Evolutionary conservation across 2,888 invertebrate genomes (phyloP), one percentile per base, ranked within the genome.

Genomic region (Lithophane leautieri): DNA sequence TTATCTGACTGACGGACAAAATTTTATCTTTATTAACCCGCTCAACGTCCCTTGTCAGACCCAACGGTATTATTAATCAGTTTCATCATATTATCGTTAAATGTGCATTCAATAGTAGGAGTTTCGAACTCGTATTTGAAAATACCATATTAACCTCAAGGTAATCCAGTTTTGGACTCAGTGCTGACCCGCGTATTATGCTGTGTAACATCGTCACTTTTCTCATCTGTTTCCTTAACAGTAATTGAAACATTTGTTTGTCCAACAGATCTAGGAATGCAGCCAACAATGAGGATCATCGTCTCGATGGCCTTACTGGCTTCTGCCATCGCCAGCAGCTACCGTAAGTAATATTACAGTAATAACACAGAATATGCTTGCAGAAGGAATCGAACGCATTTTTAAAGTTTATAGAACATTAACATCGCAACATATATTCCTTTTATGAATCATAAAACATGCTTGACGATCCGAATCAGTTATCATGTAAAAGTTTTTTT

Each of bases 261-360:
- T 81, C 62, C 79, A 82, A 8, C 91, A 94, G 93, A 73, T 58
- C 11, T 42, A n/a, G 93, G 70, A 79, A 96, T 96, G 96, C 94
- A 95, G 88, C 89, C 92, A 11, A 80, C 91, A 34, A 87, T 92
- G 73, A 93, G 91, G 82, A 87, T 95, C 76, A 82, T 92, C 73
- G 89, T 94, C 11, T 92, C 93, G 1, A 76, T 94, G 70, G 88
- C 93, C 50, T 84, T 96, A 61, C 88, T 96, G 66, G 90, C 94
- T 0, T 94, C 94, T 2, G 93, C 91, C 1, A 80, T 93, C 56
- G 93, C 92, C 68, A 92, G 89, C 70, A 86, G 91, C 0, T 94
- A 95, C 80, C 94, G 96, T 96, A 82, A 94, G 96, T 94, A 12
- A 52, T 4, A 61, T 16, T 4, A 34, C 25, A 34, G 14, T n/a